A percentile compares a stretch with the other conserved stretches of the same genome.
These are phyloP conservation scores for Acanthiza pusilla DNA, from an alignment of 2,797 vertebrate species.

Conservation along the genomic window DNA sequence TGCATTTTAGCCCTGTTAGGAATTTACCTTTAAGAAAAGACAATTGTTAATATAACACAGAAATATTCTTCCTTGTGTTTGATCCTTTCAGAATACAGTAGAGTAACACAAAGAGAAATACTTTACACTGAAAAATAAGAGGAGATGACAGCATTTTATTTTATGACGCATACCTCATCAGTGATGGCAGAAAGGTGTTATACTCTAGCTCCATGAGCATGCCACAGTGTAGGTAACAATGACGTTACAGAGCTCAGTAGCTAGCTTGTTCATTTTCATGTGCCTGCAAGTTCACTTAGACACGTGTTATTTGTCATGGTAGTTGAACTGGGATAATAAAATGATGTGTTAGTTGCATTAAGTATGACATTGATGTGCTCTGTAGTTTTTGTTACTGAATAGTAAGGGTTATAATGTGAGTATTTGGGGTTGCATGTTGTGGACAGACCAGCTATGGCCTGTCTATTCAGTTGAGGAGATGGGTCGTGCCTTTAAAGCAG, in stretches of 20 bases:
- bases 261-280: neutral
- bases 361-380: neutral
- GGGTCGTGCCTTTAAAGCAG: neutral
- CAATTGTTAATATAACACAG: neutral
- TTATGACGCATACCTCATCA: slow-evolving; percentile 41
- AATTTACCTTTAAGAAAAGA: slow-evolving; percentile 9
- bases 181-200: slow-evolving; percentile 41
- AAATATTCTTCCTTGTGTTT: slow-evolving; percentile 52
- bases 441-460: neutral
- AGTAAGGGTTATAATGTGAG: neutral
- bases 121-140: slow-evolving; percentile 51
- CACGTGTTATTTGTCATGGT: neutral
- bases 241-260: neutral
- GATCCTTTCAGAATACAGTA: slow-evolving; percentile 50
- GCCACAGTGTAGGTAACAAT: slow-evolving; percentile 23
- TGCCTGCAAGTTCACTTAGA: neutral
- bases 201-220: slow-evolving; percentile 41
- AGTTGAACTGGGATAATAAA: neutral
- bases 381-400: neutral
- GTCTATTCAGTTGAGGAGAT: neutral
- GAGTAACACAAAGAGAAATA: slow-evolving; percentile 46
- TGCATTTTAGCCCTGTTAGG: neutral
- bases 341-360: neutral
- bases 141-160: slow-evolving; percentile 53
- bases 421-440: neutral